Conservation (phyloP, 2,113 vertebrate genomes). For the Pteruthius melanotis region DNA sequence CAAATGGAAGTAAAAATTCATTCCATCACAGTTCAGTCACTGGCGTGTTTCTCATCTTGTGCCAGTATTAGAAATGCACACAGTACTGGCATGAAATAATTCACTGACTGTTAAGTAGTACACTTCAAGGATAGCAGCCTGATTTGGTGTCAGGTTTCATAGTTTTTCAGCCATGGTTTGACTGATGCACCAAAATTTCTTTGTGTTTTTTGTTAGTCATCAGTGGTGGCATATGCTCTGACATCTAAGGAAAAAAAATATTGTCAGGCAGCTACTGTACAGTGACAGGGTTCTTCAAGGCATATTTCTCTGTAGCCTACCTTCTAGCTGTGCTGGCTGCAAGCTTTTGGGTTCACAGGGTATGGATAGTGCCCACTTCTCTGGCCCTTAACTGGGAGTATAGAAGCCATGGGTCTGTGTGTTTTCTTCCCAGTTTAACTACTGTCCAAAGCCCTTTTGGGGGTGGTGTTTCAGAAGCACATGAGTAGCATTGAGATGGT, state of each 20-base stretch:
- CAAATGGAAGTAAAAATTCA: background rate
- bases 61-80: background rate
- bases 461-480: background rate
- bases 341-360: background rate
- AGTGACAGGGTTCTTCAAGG: background rate
- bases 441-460: background rate
- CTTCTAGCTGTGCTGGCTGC: background rate
- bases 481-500: background rate
- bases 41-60: background rate
- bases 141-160: background rate
- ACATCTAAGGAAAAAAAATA: background rate
- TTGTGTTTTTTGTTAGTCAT: constrained; percentile 16
- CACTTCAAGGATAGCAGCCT: background rate
- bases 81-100: background rate
- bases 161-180: background rate
- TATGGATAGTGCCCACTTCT: background rate
- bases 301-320: background rate
- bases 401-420: background rate
- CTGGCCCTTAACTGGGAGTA: background rate
- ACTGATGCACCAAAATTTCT: background rate
- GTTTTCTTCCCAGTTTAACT: background rate
- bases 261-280: background rate
- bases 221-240: background rate
- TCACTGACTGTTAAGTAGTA: background rate
- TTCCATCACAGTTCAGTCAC: background rate